Evolutionary conservation across 2,888 invertebrate species (phyloP).

Genomic region (Cephus spinipes): DNA sequence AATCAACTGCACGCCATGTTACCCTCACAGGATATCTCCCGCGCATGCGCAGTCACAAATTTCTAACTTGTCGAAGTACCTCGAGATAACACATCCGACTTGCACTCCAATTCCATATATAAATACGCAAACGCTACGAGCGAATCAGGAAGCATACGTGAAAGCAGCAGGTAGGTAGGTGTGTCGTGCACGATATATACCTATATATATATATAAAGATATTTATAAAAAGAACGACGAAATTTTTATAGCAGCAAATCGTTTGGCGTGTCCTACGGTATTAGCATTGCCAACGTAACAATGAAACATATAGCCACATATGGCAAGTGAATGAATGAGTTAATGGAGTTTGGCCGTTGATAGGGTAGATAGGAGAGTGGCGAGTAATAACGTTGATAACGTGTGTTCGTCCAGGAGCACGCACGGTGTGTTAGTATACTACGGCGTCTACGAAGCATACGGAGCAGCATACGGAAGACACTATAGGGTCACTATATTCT

Average conservation of each 20-base stretch:
- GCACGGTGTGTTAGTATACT: slow-evolving; percentile 1
- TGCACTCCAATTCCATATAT: not conserved
- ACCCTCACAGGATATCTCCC: not conserved
- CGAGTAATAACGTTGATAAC: slow-evolving; percentile 18
- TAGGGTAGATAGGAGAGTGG: slow-evolving; percentile 28
- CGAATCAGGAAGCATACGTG: not conserved
- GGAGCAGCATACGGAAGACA: slow-evolving; percentile 2
- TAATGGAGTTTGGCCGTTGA: slow-evolving; percentile 51
- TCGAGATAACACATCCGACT: not conserved
- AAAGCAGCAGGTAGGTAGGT: not conserved
- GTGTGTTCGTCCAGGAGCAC: slow-evolving; percentile 8
- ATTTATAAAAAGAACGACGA: not conserved
- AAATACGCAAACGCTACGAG: not conserved
- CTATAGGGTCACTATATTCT: slow-evolving; percentile 12
- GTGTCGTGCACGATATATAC: not conserved
- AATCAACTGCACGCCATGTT: not conserved
- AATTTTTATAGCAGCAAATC: not conserved
- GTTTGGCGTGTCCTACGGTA: not conserved
- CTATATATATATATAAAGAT: not conserved
- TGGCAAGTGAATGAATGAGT: slow-evolving; percentile 41
- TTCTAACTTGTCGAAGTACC: not conserved
- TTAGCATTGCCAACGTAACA: not conserved
- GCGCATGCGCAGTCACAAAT: not conserved
- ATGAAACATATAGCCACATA: not conserved
- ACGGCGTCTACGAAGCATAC: not conserved